Evolutionary conservation across 2,888 invertebrate genomes (phyloP), one percentile per base, ranked within the genome.

Genomic region (Stenchaetothrips biformis): DNA sequence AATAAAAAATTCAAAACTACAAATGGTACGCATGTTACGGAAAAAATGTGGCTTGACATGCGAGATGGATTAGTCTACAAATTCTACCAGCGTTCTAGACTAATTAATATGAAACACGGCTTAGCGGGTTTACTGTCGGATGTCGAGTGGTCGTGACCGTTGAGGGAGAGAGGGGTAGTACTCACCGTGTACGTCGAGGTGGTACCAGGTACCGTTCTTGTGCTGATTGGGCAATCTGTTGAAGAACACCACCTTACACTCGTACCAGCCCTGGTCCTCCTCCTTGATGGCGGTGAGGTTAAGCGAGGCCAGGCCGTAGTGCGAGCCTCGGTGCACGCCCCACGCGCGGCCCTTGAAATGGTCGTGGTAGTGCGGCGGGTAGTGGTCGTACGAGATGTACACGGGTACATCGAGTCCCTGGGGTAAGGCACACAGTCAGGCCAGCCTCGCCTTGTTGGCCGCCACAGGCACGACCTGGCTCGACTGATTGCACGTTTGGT

Each of bases 351-450:
- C 95, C 88, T 96, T 95, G 90, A 96, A 97, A 80, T 95, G 96
- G 87, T 95, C 94, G 85, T 95, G 97, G 88, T 96, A 95, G 91
- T 97, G 98, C 83, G 97, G 95, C 85, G 96, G 96, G 89, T 98
- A 98, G 87, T 96, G 95, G 90, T 97, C 96, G 91, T 97, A 98
- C 95, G 97, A 97, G 89, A 97, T 96, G 91, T 97, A 97, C 88
- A 98, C 96, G 85, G 97, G 97, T 89, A 96, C 94, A 90, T 96
- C 96, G 90, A 96, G 93, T 87, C 96, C 96, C 96, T 96, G 91
- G 88, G 8, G 37, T 37, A 27, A 78, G 78, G 53, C 4, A 37
- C 2, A 37, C 37, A 37, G 37, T 37, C 37, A 37, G 37, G 37
- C 37, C 37, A 37, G 37, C 1, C 37, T 37, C 37, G 37, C 37